Percentiles rank a stretch among this genome's conserved stretches.
These are phyloP conservation scores for Hydropsyche betteni DNA, from an alignment of 2,888 invertebrate genomes.

Conservation along the genomic window DNA sequence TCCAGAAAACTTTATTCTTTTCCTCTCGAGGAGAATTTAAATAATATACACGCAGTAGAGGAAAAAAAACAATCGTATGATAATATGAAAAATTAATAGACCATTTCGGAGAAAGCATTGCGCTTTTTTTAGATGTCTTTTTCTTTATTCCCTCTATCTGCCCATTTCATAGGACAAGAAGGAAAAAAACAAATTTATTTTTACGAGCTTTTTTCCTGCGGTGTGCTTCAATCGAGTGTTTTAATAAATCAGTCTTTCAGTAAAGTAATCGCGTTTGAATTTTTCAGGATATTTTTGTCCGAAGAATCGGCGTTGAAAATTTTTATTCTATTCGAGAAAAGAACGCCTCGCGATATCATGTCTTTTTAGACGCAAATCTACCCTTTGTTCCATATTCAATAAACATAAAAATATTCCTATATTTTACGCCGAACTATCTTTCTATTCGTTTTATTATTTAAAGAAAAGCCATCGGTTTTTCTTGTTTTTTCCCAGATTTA, in stretches of 20 bases:
- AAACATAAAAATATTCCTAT: slow-evolving; percentile 29
- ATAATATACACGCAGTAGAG: slow-evolving; percentile 28
- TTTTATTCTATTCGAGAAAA: slow-evolving; percentile 17
- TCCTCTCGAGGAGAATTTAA: slow-evolving; percentile 19
- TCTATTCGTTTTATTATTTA: neutral
- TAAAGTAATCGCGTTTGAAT: slow-evolving; percentile 31
- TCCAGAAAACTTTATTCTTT: slow-evolving; percentile 28
- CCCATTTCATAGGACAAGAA: slow-evolving; percentile 32
- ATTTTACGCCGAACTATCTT: neutral
- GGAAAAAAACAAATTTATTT: slow-evolving; percentile 32
- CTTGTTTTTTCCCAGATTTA: neutral
- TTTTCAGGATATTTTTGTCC: slow-evolving; percentile 28
- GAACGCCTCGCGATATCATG: slow-evolving; percentile 16
- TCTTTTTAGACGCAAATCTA: slow-evolving; percentile 27
- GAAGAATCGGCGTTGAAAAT: slow-evolving; percentile 27
- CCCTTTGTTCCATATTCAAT: slow-evolving; percentile 32
- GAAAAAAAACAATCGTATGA: slow-evolving; percentile 35
- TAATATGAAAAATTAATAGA: slow-evolving; percentile 37
- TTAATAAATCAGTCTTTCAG: slow-evolving; percentile 32
- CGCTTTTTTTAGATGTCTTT: slow-evolving; percentile 25
- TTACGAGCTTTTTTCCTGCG: slow-evolving; percentile 28
- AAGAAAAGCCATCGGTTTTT: neutral
- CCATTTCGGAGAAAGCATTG: slow-evolving; percentile 27
- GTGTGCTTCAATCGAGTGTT: slow-evolving; percentile 33
- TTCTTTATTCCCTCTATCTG: slow-evolving; percentile 29